Base-by-base conservation (phyloP, 1,140 invertebrate genomes). In the Leptopilina boulardi region DNA sequence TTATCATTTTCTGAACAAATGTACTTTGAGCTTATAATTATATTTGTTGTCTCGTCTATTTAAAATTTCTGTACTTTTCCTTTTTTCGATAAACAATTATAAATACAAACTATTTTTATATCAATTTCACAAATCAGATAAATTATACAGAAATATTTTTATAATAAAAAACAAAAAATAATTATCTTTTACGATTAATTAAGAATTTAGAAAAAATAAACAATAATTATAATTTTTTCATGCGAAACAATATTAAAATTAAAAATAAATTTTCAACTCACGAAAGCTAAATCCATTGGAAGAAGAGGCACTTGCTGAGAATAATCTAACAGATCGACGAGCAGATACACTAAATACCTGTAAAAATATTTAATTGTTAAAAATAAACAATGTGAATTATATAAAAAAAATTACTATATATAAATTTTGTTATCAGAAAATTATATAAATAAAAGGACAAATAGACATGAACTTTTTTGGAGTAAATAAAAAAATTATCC, bases 201-300 rank as follows among this genome's bases (percentile, higher is more conserved):
- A 38, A 4, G 34, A 38, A 38, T 3, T 38, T 4, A 38, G 34
- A 38, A 38, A 38, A 38, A 38, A 38, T 38, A 4, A 9, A 4
- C 34, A 38, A 38, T n/a, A n/a, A n/a, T n/a, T n/a, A n/a, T n/a
- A n/a, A n/a, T n/a, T n/a, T n/a, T n/a, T n/a, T n/a, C n/a, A n/a
- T n/a, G n/a, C n/a, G n/a, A n/a, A n/a, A n/a, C 38, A 10, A 5
- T 41, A 41, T 10, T 41, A 41, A 41, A 41, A 41, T 42, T 42
- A 42, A 42, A 42, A 6, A 42, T 4, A 42, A 42, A 42, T 42
- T 42, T 59, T 70, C 19, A 71, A 86, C 87, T 84, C 77, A 91
- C 90, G 80, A 80, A 91, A 91, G 78, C 51, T 87, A 59, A 77
- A 84, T 76, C 90, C 89, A 81, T 79, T 86, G 10, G 75, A 72